Percentiles rank a stretch among this genome's conserved stretches.
Conservation (phyloP, 2,888 invertebrate genomes). For the Busseola fusca region DNA sequence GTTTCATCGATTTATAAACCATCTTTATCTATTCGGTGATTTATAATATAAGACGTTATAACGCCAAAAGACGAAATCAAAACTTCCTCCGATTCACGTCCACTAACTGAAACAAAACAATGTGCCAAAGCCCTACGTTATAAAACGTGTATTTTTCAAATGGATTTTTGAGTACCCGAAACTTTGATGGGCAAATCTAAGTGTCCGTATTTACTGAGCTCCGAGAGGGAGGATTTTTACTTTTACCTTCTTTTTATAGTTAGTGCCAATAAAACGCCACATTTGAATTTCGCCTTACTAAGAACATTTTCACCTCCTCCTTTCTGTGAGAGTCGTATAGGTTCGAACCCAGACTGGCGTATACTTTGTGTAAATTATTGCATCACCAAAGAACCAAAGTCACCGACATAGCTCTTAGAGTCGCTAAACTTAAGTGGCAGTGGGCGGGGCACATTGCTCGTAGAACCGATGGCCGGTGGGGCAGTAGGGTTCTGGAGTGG, state of each 20-base stretch:
- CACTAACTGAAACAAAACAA: conserved; percentile 9
- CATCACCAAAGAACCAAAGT: no score
- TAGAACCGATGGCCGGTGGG: no score
- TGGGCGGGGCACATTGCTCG: no score
- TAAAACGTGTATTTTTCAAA: conserved; percentile 87
- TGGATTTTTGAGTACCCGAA: conserved; percentile 88
- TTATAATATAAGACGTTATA: no score
- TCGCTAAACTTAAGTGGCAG: no score
- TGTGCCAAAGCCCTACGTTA: conserved; percentile 58
- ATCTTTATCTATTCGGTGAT: no score
- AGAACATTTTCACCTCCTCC: conserved; percentile 60
- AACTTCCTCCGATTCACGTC: not conserved
- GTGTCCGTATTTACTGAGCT: conserved; percentile 82
- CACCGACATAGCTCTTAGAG: no score
- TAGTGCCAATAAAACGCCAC: conserved; percentile 80
- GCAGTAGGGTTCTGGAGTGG: no score
- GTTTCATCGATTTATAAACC: no score
- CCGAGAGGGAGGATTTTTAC: conserved; percentile 76
- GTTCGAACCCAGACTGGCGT: not conserved
- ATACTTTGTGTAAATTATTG: not conserved
- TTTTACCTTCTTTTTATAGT: conserved; percentile 84
- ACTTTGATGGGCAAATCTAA: conserved; percentile 87
- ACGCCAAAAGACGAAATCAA: not conserved
- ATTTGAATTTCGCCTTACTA: conserved; percentile 78
- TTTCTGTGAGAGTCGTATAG: not conserved